Conservation (phyloP, 2,888 invertebrate species). For the Sipunculus nudus region DNA sequence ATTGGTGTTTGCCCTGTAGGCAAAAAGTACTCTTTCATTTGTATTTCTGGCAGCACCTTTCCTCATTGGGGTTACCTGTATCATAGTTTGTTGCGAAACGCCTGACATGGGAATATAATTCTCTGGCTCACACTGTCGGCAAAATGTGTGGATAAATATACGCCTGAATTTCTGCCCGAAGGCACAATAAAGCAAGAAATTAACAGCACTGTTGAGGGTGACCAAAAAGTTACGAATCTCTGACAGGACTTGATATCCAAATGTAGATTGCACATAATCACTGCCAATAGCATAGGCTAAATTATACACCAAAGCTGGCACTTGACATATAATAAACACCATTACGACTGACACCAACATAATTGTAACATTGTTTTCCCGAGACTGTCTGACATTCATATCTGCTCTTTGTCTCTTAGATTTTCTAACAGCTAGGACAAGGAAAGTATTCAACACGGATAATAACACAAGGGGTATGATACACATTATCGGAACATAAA, state of each 20-base stretch:
- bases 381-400: slow-evolving; percentile 86
- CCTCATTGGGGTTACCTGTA: background rate
- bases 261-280: slow-evolving; percentile 69
- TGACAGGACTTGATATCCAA: slow-evolving; percentile 69
- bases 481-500: slow-evolving; percentile 93
- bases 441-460: slow-evolving; percentile 88
- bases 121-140: slow-evolving; percentile 42
- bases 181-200: slow-evolving; percentile 97
- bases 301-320: slow-evolving; percentile 70
- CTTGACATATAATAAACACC: slow-evolving; percentile 94
- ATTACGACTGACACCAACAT: slow-evolving; percentile 95
- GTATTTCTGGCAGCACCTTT: no score
- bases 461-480: slow-evolving; percentile 89
- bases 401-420: slow-evolving; percentile 91
- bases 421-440: slow-evolving; percentile 80
- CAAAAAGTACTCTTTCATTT: no score
- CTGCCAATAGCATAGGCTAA: slow-evolving; percentile 77
- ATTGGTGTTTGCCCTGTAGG: no score
- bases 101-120: slow-evolving; percentile 33
- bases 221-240: slow-evolving; percentile 81
- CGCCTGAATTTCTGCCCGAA: slow-evolving; percentile 92
- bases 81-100: slow-evolving; percentile 20
- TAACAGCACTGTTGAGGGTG: slow-evolving; percentile 95
- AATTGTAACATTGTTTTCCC: slow-evolving; percentile 92
- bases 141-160: slow-evolving; percentile 60